phyloP scores from a whole-genome alignment of 2,888 invertebrate species.

The Tenthredo distinguenda region DNA sequence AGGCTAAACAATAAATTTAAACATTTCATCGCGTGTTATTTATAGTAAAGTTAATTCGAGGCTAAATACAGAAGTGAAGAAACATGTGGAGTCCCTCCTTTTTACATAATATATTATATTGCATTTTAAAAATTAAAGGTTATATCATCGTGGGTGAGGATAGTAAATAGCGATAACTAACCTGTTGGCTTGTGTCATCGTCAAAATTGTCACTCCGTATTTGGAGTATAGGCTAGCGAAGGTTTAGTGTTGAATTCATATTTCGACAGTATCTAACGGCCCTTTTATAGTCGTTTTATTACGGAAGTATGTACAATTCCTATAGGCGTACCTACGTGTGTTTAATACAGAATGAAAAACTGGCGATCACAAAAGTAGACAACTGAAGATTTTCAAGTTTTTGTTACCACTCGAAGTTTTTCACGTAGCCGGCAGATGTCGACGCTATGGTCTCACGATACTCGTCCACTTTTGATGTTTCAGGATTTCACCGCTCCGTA shows the following conservation, averaged over 20 bases:
- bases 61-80: background rate
- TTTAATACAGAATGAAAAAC: conserved; percentile 8
- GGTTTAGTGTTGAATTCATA: conserved; percentile 14
- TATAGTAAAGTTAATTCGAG: background rate
- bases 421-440: background rate
- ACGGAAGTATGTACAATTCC: background rate
- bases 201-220: conserved; percentile 52
- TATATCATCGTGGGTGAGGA: conserved; percentile 54
- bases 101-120: background rate
- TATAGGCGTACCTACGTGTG: background rate
- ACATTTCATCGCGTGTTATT: background rate
- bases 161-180: conserved; percentile 67
- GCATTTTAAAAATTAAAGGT: conserved; percentile 37
- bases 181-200: conserved; percentile 74
- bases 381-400: conserved; percentile 43
- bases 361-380: conserved; percentile 32
- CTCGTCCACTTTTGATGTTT: background rate
- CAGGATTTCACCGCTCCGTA: background rate
- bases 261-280: background rate
- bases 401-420: conserved; percentile 3
- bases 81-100: background rate
- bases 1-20: background rate
- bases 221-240: conserved; percentile 21
- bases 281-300: background rate
- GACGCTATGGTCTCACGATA: background rate